A percentile compares a stretch with the other conserved stretches of the same genome.
phyloP scores from a whole-genome alignment of 2,113 vertebrate genomes.

The Scomber scombrus region DNA sequence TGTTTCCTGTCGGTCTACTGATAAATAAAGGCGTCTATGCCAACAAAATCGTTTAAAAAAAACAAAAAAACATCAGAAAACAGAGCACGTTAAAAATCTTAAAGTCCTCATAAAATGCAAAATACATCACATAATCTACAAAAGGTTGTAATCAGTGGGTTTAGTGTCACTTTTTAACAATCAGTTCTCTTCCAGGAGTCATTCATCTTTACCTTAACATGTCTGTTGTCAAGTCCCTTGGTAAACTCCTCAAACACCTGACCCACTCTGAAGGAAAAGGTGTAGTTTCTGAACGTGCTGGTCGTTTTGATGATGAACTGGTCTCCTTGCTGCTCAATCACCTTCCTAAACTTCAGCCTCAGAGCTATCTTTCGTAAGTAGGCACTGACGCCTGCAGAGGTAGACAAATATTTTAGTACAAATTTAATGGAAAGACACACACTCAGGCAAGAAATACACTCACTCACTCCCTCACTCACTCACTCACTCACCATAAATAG shows the following conservation, averaged over 20 bases:
- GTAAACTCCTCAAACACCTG: slow-evolving; percentile 91
- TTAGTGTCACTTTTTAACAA: too few species aligned
- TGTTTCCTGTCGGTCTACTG: too few species aligned
- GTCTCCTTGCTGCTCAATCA: slow-evolving; percentile 87
- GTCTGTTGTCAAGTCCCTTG: slow-evolving; percentile 90
- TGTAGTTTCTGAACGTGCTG: slow-evolving; percentile 88
- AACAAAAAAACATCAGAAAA: too few species aligned
- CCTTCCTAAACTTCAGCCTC: slow-evolving; percentile 88
- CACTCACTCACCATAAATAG: neutral
- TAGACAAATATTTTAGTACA: neutral
- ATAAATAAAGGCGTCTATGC: too few species aligned
- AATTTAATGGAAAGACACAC: neutral
- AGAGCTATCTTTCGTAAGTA: slow-evolving; percentile 88
- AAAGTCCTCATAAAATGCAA: neutral
- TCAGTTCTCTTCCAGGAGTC: too few species aligned
- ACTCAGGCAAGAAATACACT: neutral
- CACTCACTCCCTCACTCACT: too few species aligned
- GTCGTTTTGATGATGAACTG: slow-evolving; percentile 85
- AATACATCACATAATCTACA: neutral
- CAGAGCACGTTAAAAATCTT: neutral
- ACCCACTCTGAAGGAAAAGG: slow-evolving; percentile 85
- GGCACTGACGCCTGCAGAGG: slow-evolving; percentile 85
- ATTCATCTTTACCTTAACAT: slow-evolving; percentile 85
- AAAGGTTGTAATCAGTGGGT: neutral
- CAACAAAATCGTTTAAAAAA: too few species aligned